Conservation (phyloP, 2,797 vertebrate species). For the Sebastes matsubarae region DNA sequence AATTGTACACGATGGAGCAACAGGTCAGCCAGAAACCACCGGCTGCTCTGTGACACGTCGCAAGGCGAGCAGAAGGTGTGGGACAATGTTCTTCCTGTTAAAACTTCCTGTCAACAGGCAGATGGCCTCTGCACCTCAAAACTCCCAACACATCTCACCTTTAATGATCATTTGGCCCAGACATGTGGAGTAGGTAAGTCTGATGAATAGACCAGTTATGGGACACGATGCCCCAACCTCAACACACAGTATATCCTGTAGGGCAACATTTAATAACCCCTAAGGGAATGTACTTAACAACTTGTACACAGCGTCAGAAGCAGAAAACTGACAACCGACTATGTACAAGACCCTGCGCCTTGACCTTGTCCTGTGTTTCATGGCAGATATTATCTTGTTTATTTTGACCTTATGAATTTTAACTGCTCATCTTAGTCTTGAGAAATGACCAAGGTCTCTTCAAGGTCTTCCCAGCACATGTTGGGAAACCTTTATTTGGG, state of each 20-base stretch:
- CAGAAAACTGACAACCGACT: background rate
- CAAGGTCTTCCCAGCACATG: background rate
- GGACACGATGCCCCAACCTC: background rate
- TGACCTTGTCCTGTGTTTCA: background rate
- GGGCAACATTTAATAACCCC: background rate
- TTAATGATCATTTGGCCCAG: background rate
- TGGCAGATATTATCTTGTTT: background rate
- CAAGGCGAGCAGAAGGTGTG: background rate
- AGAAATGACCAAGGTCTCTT: background rate
- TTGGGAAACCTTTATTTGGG: background rate
- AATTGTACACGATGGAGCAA: background rate
- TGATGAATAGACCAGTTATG: background rate
- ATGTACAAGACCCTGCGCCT: background rate
- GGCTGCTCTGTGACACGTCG: background rate
- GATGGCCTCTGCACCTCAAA: background rate
- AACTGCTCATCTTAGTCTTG: background rate
- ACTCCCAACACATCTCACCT: background rate
- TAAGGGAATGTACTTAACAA: fast-evolving
- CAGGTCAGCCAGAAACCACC: background rate
- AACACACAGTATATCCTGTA: background rate
- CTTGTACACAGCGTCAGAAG: background rate
- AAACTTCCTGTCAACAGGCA: slow-evolving; percentile 7
- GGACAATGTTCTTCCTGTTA: background rate
- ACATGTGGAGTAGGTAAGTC: background rate
- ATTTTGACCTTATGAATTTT: background rate